Percentiles rank a stretch among this genome's conserved stretches.
Conservation (phyloP, 2,113 vertebrate genomes). For the Oryzias woworae region DNA sequence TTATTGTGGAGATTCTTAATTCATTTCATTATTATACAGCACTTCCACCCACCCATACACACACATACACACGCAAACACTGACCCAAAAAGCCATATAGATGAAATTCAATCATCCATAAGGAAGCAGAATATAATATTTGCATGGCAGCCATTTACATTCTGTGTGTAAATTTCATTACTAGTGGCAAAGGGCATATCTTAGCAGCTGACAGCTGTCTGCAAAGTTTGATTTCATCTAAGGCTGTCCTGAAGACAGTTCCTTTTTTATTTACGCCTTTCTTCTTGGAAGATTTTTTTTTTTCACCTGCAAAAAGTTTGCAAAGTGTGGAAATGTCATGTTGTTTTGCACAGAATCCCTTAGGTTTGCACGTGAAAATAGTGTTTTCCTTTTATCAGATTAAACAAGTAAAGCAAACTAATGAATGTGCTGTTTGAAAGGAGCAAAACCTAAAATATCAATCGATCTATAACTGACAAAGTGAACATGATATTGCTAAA, state of each 20-base stretch:
- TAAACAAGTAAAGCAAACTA: too few species aligned
- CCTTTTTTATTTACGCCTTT: too few species aligned
- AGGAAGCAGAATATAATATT: constrained; percentile 65
- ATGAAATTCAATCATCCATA: constrained; percentile 62
- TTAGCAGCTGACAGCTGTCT: constrained; percentile 56
- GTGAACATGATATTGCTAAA: too few species aligned
- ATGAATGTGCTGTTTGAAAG: too few species aligned
- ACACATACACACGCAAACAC: constrained; percentile 2
- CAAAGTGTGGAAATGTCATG: too few species aligned
- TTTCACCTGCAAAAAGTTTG: too few species aligned
- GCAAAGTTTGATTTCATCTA: constrained; percentile 65
- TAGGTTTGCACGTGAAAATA: too few species aligned
- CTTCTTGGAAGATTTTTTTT: too few species aligned
- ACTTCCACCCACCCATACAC: constrained; percentile 32
- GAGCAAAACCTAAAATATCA: too few species aligned
- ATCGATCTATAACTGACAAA: too few species aligned
- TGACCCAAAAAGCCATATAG: constrained; percentile 58
- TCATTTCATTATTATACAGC: constrained; percentile 55
- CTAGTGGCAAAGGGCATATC: constrained; percentile 61
- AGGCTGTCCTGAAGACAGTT: constrained; percentile 66
- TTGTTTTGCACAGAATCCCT: too few species aligned
- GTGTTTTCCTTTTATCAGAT: too few species aligned
- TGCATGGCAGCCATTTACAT: constrained; percentile 61
- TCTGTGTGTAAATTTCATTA: constrained; percentile 70
- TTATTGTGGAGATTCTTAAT: constrained; percentile 66